Base-by-base conservation (phyloP, 1,140 invertebrate species). In the Callitettix versicolor region DNA sequence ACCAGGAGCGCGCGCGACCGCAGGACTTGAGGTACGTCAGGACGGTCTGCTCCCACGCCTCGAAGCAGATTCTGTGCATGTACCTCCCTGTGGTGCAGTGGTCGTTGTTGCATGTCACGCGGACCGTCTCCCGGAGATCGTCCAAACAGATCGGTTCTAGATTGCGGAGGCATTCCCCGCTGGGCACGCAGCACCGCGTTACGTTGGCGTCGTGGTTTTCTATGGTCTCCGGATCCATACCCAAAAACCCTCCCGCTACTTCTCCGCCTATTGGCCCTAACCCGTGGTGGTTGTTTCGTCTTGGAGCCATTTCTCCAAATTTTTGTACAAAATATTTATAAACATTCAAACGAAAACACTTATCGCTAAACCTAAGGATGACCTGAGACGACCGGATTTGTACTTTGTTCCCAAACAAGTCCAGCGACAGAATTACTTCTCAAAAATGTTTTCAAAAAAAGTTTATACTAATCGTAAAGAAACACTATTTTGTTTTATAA, bases 31-130 rank as follows among this genome's bases (percentile, higher is more conserved):
- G 76, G 65, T 90, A 94, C 33, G 84, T 82, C 56, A 95, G 76
- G 15, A 96, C 85, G 5, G 81, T 79, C 67, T 86, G 81, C 71
- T 97, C 92, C 90, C 91, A 97, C 47, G 81, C 77, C 26, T 95
- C 88, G 74, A 96, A 98, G 72, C 94, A 98, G 64, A 91, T 86
- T 57, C 85, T 80, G 75, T 98, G 94, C 93, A 98, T 97, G 71
- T 86, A 95, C 65, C 85, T 80, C 18, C 92, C 90, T 60, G 80
- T 75, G 41, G 77, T 74, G 74, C 94, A 98, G 57, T 82, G 79
- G 62, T 95, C 92, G 75, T 96, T 96, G 77, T 93, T 95, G 78
- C 94, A 98, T 40, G 85, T 78, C n/a, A 96, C 88, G 68, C 85
- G 86, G 46, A 95, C 83, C 24, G 82, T 81, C 56, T 89, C 86